phyloP scores from a whole-genome alignment of 1,140 invertebrate species.

The Eciton burchellii region DNA sequence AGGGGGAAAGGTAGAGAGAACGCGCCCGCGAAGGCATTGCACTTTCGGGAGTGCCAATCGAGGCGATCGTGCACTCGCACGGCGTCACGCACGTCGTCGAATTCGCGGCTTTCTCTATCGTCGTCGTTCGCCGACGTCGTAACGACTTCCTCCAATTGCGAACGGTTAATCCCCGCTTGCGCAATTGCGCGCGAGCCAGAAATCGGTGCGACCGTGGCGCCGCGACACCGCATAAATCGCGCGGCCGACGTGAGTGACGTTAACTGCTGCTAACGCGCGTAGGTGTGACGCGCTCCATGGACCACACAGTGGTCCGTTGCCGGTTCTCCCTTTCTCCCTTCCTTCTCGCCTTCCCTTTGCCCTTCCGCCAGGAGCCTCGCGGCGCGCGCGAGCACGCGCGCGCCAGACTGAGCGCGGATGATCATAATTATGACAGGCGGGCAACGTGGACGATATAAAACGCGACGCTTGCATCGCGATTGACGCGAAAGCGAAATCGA shows the following conservation, averaged over 20 bases:
- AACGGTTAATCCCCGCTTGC: conserved; percentile 15
- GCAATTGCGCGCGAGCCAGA: conserved; percentile 43
- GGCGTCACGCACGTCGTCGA: too few species aligned
- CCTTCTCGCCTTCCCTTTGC: too few species aligned
- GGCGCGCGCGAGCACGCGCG: background rate
- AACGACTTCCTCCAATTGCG: background rate
- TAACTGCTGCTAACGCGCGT: conserved; percentile 55
- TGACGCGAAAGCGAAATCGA: background rate
- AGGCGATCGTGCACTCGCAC: too few species aligned
- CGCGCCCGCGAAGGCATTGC: too few species aligned
- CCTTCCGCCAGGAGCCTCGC: too few species aligned
- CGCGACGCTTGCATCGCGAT: conserved; percentile 11
- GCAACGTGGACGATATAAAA: conserved; percentile 25
- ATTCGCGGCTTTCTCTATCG: too few species aligned
- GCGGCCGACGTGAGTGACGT: conserved; percentile 54
- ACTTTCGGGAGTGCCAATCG: too few species aligned
- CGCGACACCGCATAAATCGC: conserved; percentile 53
- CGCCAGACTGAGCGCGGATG: conserved; percentile 12
- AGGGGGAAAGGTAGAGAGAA: too few species aligned
- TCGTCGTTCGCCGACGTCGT: background rate
- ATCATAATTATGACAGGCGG: conserved; percentile 26
- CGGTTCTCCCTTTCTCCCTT: conserved; percentile 22
- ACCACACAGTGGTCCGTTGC: conserved; percentile 49
- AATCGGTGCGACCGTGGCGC: conserved; percentile 19
- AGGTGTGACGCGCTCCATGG: conserved; percentile 54